phyloP scores from a whole-genome alignment of 2,888 invertebrate species.

The Tetranychus piercei region DNA sequence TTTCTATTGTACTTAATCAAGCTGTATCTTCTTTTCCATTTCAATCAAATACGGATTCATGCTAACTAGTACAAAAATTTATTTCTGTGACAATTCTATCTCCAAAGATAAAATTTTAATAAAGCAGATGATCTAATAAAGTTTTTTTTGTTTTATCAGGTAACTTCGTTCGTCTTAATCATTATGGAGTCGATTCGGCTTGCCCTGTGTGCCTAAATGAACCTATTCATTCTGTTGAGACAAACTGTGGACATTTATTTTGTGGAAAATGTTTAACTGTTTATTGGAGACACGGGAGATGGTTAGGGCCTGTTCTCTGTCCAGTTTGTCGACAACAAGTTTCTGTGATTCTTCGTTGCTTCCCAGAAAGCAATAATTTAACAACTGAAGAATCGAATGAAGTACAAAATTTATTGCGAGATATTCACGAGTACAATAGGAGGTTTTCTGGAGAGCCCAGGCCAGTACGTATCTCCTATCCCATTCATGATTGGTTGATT shows the following conservation, averaged over 20 bases:
- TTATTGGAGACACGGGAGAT: conserved; percentile 35
- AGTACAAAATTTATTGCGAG: conserved; percentile 29
- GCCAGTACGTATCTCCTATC: conserved; percentile 30
- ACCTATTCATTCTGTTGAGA: conserved; percentile 34
- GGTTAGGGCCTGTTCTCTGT: conserved; percentile 30
- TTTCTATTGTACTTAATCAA: no score
- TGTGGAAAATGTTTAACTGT: conserved; percentile 36
- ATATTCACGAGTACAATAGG: conserved; percentile 37
- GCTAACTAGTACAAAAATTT: no score
- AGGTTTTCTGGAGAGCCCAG: conserved; percentile 37
- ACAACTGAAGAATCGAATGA: conserved; percentile 25
- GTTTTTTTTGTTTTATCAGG: background rate
- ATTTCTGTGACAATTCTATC: no score
- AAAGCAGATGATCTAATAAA: no score
- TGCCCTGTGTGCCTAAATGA: conserved; percentile 38
- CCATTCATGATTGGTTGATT: conserved; percentile 8
- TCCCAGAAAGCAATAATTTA: conserved; percentile 27
- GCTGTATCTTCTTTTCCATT: no score
- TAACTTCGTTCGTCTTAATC: conserved; percentile 10
- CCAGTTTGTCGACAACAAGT: conserved; percentile 31
- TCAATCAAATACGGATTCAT: no score
- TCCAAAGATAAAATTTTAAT: no score
- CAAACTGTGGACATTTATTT: conserved; percentile 40
- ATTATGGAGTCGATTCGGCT: conserved; percentile 28
- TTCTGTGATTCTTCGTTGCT: conserved; percentile 30